These are phyloP conservation scores for Blera fallax DNA, from an alignment of 2,888 invertebrate genomes.

Conservation along the genomic window DNA sequence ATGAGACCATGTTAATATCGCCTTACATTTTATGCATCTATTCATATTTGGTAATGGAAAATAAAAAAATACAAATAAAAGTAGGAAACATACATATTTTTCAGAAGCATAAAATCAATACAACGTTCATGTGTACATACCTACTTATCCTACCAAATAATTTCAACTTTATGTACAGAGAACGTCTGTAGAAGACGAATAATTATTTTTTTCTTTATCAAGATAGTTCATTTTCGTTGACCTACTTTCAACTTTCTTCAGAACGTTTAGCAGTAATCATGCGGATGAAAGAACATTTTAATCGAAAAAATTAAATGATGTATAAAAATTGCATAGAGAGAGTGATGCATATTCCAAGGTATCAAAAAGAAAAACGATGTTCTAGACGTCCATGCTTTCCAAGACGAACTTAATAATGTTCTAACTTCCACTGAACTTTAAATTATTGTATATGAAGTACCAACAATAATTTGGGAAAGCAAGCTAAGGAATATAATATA, in stretches of 20 bases:
- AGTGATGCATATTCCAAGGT: too few relatives aligned
- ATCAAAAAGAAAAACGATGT: too few relatives aligned
- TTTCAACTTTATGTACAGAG: not conserved
- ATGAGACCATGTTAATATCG: not conserved
- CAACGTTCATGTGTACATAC: not conserved
- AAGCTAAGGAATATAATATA: too few relatives aligned
- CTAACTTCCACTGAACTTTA: too few relatives aligned
- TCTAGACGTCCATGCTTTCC: too few relatives aligned
- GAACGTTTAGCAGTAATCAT: not conserved
- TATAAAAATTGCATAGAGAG: not conserved
- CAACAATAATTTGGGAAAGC: too few relatives aligned
- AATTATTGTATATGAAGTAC: too few relatives aligned
- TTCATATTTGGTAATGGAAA: not conserved
- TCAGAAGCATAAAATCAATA: not conserved
- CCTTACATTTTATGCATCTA: not conserved
- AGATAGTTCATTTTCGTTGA: not conserved
- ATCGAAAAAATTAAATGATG: not conserved
- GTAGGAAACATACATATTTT: not conserved
- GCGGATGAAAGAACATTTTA: not conserved
- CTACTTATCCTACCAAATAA: not conserved
- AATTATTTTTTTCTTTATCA: not conserved
- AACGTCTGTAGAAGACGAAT: not conserved
- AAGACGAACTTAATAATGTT: too few relatives aligned
- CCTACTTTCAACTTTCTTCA: not conserved
- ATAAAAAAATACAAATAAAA: not conserved